phyloP scores from a whole-genome alignment of 2,797 vertebrate genomes.

The Synanceia verrucosa region DNA sequence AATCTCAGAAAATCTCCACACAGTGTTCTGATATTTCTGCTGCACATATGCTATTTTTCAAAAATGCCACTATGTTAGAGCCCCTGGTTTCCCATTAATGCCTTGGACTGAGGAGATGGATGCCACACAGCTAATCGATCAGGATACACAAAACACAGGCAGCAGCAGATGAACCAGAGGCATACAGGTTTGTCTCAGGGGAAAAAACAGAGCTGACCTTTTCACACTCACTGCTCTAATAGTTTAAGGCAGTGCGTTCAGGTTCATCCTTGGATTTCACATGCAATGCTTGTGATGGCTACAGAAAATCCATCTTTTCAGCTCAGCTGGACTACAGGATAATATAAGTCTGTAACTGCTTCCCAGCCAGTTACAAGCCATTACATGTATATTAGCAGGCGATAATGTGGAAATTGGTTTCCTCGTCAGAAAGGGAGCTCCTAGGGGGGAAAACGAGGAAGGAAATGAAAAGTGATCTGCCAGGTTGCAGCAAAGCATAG shows the following conservation, averaged over 20 bases:
- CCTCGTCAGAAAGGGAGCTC: constrained; percentile 56
- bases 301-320: constrained; percentile 45
- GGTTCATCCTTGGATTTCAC: constrained; percentile 50
- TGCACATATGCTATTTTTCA: constrained; percentile 30
- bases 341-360: constrained; percentile 48
- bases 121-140: constrained; percentile 46
- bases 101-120: constrained; percentile 43
- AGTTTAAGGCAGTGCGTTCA: constrained; percentile 47
- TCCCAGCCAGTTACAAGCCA: constrained; percentile 61
- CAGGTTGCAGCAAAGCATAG: constrained; percentile 48
- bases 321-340: constrained; percentile 34
- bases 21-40: not conserved
- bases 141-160: constrained; percentile 32
- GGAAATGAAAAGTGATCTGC: constrained; percentile 58
- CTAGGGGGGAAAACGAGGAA: constrained; percentile 61
- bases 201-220: constrained; percentile 63
- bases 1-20: constrained; percentile 33
- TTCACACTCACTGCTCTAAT: constrained; percentile 66
- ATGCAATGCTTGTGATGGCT: constrained; percentile 48
- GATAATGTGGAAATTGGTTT: constrained; percentile 68
- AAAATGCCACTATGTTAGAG: constrained; percentile 31
- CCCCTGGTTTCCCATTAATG: constrained; percentile 37
- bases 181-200: constrained; percentile 36
- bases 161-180: constrained; percentile 26
- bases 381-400: constrained; percentile 66